These are phyloP conservation scores for Liodrosophila aerea DNA, from an alignment of 2,888 invertebrate species.

Conservation along the genomic window DNA sequence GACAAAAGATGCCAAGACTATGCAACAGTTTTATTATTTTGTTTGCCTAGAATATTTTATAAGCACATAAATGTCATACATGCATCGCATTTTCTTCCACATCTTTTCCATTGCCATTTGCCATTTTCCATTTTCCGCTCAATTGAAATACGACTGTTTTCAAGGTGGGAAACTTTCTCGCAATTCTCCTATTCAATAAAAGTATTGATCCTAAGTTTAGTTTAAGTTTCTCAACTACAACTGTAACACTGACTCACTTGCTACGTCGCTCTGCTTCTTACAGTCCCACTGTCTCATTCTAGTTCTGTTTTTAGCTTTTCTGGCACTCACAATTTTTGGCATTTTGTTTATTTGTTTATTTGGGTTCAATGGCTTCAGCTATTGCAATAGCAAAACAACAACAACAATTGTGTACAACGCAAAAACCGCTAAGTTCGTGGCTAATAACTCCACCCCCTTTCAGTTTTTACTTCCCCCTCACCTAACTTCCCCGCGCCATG, in stretches of 20 bases:
- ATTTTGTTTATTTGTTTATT: constrained; percentile 30
- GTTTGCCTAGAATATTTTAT: background rate
- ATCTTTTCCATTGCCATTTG: constrained; percentile 15
- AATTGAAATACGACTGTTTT: background rate
- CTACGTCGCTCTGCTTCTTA: background rate
- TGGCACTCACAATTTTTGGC: constrained; percentile 23
- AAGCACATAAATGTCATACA: constrained; percentile 16
- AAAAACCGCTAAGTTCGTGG: constrained; percentile 30
- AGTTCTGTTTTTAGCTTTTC: constrained; percentile 1
- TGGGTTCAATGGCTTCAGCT: constrained; percentile 42
- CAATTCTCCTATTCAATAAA: too few relatives aligned
- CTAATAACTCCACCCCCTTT: constrained; percentile 9
- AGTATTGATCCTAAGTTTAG: background rate
- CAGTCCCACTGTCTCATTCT: background rate
- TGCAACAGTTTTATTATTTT: constrained; percentile 8
- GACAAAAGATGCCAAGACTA: constrained; percentile 10
- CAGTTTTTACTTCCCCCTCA: background rate
- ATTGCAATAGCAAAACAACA: constrained; percentile 9
- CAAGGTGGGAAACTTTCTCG: constrained; percentile 1
- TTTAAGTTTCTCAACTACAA: constrained; percentile 5
- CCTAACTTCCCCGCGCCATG: too few relatives aligned
- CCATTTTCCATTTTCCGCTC: background rate
- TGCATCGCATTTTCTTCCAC: background rate
- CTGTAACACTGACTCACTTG: background rate
- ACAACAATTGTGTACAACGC: constrained; percentile 18